Base-by-base conservation (phyloP, 1,140 invertebrate species). In the Calliopsis andreniformis region DNA sequence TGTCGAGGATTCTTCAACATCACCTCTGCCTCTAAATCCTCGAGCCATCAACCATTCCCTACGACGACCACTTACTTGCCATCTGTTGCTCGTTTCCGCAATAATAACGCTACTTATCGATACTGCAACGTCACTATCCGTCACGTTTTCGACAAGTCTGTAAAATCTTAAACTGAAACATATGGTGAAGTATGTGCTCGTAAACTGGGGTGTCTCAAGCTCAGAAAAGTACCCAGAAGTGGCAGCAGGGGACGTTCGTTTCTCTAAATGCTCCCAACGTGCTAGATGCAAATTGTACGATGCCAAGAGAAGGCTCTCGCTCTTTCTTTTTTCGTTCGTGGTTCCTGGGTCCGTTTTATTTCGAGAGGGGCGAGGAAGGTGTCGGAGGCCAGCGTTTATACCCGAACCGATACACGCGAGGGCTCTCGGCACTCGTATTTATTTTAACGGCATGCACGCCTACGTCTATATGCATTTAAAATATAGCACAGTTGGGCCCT, bases 391-490 rank as follows among this genome's bases (percentile, higher is more conserved):
- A 82, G 79, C 85, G 79, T 87, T 88, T 84, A 87, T 85, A 84
- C 55, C 69, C 86, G 79, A 87, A 87, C 87, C 87, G 85, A 89
- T 89, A 86, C 84, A 84, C 85, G 76, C 82, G 47, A 51, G 32
- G 59, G 81, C 78, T 76, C 77, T 72, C 67, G 67, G 82, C 88
- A 87, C 84, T 87, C 86, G 88, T 87, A 84, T 87, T 91, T 90
- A 89, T 90, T 91, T 90, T 87, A 89, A 89, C 88, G 79, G 87
- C 86, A 86, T 88, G 89, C 89, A 91, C 90, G 90, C 89, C 89
- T 90, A 91, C 89, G 86, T 89, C 89, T 91, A 90, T 90, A 89
- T 91, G 86, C 89, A 89, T 91, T 90, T 91, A 90, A 91, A 90
- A 91, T 91, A 91, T 90, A 90, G 89, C 90, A 87, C 88, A 90